Base-by-base conservation (phyloP, 1,140 invertebrate species). In the Drosophila lowei region DNA sequence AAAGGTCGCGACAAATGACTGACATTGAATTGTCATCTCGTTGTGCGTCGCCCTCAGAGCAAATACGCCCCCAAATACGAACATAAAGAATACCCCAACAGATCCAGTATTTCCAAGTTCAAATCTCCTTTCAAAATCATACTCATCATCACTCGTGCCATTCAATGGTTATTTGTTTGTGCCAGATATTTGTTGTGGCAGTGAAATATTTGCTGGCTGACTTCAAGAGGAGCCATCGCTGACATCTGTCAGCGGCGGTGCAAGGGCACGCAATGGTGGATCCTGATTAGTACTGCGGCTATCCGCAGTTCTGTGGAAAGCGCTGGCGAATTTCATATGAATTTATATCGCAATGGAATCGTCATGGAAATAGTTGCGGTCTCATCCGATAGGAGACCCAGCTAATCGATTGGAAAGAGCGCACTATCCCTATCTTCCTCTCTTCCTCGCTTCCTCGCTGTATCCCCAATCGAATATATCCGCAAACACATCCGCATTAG, bases 21-120 rank as follows among this genome's bases (percentile, higher is more conserved):
- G 81, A 85, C 81, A 85, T 85, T 85, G 81, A 85, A 86, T 60
- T 73, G 68, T 30, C 47, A 49, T 68, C 72, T 79, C 66, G 50
- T 70, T 74, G 53, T 85, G 81, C 74, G 81, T 77, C 77, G 79
- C 66, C 62, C 50, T 65, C 21, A 60, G 61, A 60, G 28, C 28
- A 30, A 38, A 18, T 18, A 2, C 3, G 11, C 9, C 34, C 34
- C 13, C 34, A 38, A 38, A 13, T 13, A 38, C 9, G 34, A 43
- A n/a, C 38, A 57, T 62, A 23, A 2, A 6, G 61, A 42, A 56
- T 4, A 41, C 54, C 30, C 44, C 47, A 43, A 43, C 18, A 30
- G 34, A 52, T 47, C 9, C 30, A 11, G 30, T 38, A 52, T 52
- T 52, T 52, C 34, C 18, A 18, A 18, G 18, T 2, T 18, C 18